Evolutionary conservation across 2,113 vertebrate species (phyloP).

Genomic region (Lipotes vexillifer): DNA sequence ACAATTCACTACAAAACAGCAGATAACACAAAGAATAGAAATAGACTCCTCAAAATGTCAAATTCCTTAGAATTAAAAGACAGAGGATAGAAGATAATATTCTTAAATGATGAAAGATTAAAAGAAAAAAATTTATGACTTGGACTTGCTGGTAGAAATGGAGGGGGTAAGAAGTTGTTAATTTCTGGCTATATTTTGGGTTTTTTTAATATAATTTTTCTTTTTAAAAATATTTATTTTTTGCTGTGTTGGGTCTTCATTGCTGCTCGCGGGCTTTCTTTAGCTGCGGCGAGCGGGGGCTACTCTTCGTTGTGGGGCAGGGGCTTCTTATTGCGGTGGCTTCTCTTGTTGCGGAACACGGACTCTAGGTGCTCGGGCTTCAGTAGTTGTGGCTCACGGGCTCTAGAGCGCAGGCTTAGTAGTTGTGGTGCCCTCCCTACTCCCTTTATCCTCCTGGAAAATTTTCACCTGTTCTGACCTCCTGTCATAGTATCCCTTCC

Average conservation of each 20-base stretch:
- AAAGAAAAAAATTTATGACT: neutral
- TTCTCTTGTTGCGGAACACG: too few relatives aligned
- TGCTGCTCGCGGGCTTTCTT: too few relatives aligned
- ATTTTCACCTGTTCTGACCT: neutral
- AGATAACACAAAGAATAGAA: neutral
- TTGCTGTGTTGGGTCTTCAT: too few relatives aligned
- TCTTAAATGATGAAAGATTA: neutral
- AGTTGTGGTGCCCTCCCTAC: too few relatives aligned
- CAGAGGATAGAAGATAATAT: neutral
- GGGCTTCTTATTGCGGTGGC: too few relatives aligned
- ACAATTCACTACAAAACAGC: neutral
- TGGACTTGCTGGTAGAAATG: neutral
- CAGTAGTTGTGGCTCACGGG: too few relatives aligned
- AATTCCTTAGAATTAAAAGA: neutral
- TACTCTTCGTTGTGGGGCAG: rapidly evolving
- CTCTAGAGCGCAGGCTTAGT: too few relatives aligned
- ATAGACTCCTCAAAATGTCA: neutral
- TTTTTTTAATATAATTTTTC: too few relatives aligned
- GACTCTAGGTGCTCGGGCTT: too few relatives aligned
- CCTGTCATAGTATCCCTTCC: neutral
- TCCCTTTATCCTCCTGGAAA: neutral
- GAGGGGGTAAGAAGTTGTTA: neutral
- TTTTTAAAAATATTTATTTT: too few relatives aligned
- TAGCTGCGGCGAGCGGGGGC: too few relatives aligned
- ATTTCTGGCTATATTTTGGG: neutral